Conservation (phyloP, 2,797 vertebrate genomes). For the Euphonia xanthogaster region DNA sequence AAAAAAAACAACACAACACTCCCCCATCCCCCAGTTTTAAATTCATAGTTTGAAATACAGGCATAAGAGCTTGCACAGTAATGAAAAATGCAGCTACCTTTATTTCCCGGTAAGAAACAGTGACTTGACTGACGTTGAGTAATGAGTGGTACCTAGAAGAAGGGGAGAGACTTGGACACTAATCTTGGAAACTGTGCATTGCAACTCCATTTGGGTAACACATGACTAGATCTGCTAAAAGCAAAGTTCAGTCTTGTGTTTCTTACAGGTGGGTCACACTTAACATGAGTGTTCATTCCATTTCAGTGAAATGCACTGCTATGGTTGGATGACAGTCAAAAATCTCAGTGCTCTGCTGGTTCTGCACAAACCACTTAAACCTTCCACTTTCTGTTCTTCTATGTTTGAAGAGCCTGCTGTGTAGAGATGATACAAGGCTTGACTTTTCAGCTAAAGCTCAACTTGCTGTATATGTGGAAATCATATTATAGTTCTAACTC, state of each 20-base stretch:
- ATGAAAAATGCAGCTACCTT: background rate
- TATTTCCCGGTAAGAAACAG: background rate
- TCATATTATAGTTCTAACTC: background rate
- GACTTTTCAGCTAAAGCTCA: background rate
- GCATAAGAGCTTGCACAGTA: background rate
- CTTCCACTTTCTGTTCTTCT: background rate
- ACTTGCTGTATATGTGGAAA: background rate
- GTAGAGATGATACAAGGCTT: background rate
- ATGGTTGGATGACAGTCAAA: background rate
- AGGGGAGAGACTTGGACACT: background rate
- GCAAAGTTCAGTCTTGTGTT: background rate
- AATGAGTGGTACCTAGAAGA: background rate
- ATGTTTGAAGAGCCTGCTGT: background rate
- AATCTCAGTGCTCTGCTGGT: background rate
- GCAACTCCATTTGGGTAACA: background rate
- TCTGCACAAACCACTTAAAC: background rate
- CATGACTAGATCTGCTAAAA: background rate
- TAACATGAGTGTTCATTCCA: background rate
- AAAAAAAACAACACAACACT: background rate
- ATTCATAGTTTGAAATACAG: background rate
- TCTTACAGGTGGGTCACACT: background rate
- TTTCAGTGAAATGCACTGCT: background rate
- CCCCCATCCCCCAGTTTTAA: background rate
- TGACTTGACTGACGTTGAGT: background rate
- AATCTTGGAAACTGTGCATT: background rate